Evolutionary conservation across 2,797 vertebrate species (phyloP), one percentile per base, ranked within the genome.

Genomic region (Mus spretus): DNA sequence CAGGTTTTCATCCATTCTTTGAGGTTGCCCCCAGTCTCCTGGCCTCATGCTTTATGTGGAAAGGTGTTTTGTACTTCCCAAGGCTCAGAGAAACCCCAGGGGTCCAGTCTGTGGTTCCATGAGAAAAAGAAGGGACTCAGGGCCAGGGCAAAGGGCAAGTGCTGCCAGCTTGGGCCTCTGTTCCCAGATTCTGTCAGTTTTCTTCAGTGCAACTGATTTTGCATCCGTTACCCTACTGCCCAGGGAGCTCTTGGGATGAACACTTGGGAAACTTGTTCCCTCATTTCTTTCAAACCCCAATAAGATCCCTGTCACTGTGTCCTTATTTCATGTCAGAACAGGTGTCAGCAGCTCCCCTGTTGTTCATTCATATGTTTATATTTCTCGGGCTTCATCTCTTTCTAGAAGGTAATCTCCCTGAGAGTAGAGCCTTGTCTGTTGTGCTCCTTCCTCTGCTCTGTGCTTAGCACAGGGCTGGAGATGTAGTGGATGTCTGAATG

Each of bases 241-340:
- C 17, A 4, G n/a, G 17, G 5, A 59, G 59, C 44, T 22, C 8
- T 47, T 24, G 22, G 19, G 24, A 13, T 0, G 4, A 8, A 14
- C 28, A 65, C 3, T 31, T 34, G 22, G 7, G 13, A 4, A 15
- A 9, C 57, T 78, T 31, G 31, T 61, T 31, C 50, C 55, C n/a
- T 91, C 12, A n/a, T 47, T 63, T 90, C 77, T 87, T 92, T 26
- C 10, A 50, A 70, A 63, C 37, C 19, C 94, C 57, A 53, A 26
- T 22, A 55, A 83, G 65, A 34, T 65, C 57, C 59, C 55, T 13
- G 22, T 79, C 37, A 12, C 20, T 65, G 17, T 67, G 26, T 8
- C 44, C 67, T n/a, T 31, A 20, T 13, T 47, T 53, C 11, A 11
- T 47, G 17, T 87, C 79, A 61, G 55, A 61, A 44, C 1, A 3